Evolutionary conservation across 2,797 vertebrate species (phyloP), one percentile per base, ranked within the genome.

Genomic region (Malacoraja senta): DNA sequence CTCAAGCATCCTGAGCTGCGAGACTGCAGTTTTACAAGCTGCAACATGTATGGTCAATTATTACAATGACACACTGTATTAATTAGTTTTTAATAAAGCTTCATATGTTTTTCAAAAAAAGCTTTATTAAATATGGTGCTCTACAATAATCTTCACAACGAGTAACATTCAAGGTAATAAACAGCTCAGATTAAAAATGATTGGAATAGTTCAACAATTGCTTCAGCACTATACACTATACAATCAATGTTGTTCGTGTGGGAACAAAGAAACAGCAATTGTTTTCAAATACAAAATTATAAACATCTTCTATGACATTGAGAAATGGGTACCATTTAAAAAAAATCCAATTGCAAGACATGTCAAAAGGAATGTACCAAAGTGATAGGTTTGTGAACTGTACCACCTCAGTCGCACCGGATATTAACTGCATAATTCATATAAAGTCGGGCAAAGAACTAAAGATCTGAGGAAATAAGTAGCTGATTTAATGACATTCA

Each of bases 71-170:
- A 92, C 24, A 13, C 13, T 53, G 90, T 53, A 68, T 91, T 74
- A 91, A 91, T 13, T 92, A 35, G 76, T 76, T 76, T 92, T 92
- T 92, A 92, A 91, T 91, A 74, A 91, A 72, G 71, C 90, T 92
- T 76, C 35, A 76, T 53, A 72, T 38, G 29, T 12, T 92, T 53
- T 92, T 38, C 1, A 74, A 84, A 83, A 72, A 91, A 76, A 92
- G 58, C 72, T 76, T 92, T 44, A 76, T 44, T 92, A 72, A 72
- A 92, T 92, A 92, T 58, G 71, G 90, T 92, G 90, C 24, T 53
- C 90, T 19, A 92, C 32, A 53, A 38, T 15, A 76, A 74, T 92
- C 90, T 76, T 92, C 35, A 53, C 17, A 76, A 53, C 58, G 26
- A 76, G 71, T 76, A 58, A 92, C 29, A 76, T 76, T 92, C 71